A percentile compares a stretch with the other conserved stretches of the same genome.
phyloP scores from a whole-genome alignment of 2,888 invertebrate species.

The Idaea aversata region DNA sequence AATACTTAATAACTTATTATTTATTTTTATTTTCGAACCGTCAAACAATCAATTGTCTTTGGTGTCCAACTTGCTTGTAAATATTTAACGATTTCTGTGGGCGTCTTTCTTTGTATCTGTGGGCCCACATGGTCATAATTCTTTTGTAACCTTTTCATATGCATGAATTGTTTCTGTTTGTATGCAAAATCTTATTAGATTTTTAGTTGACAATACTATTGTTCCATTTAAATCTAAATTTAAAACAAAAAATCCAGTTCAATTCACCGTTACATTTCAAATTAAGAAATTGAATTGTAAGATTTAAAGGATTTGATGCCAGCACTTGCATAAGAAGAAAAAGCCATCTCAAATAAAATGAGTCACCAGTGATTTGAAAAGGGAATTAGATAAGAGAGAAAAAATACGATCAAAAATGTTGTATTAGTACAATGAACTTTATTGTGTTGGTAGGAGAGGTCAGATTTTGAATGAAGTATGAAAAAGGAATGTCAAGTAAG shows the following conservation, averaged over 20 bases:
- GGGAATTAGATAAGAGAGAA: constrained; percentile 38
- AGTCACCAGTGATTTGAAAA: constrained; percentile 69
- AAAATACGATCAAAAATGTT: neutral
- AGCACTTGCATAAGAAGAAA: constrained; percentile 28
- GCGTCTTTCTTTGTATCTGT: constrained; percentile 52
- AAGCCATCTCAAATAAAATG: constrained; percentile 58
- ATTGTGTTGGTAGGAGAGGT: constrained; percentile 33
- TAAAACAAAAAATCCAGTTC: constrained; percentile 25
- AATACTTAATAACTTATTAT: constrained; percentile 2
- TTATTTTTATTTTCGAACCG: neutral
- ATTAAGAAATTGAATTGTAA: constrained; percentile 36
- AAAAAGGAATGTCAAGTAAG: constrained; percentile 26
- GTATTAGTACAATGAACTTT: constrained; percentile 15
- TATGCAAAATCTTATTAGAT: constrained; percentile 59
- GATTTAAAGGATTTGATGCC: constrained; percentile 11
- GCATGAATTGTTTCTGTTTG: constrained; percentile 44
- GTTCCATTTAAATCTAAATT: constrained; percentile 33
- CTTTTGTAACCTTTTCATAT: constrained; percentile 61
- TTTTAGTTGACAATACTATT: constrained; percentile 42
- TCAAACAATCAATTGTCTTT: constrained; percentile 59
- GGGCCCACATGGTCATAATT: constrained; percentile 54
- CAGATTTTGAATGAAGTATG: constrained; percentile 30
- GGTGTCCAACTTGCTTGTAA: constrained; percentile 56
- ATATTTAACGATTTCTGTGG: constrained; percentile 55
- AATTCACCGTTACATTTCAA: constrained; percentile 23